phyloP scores from a whole-genome alignment of 1,140 invertebrate species.

The Neodiprion pinetum region DNA sequence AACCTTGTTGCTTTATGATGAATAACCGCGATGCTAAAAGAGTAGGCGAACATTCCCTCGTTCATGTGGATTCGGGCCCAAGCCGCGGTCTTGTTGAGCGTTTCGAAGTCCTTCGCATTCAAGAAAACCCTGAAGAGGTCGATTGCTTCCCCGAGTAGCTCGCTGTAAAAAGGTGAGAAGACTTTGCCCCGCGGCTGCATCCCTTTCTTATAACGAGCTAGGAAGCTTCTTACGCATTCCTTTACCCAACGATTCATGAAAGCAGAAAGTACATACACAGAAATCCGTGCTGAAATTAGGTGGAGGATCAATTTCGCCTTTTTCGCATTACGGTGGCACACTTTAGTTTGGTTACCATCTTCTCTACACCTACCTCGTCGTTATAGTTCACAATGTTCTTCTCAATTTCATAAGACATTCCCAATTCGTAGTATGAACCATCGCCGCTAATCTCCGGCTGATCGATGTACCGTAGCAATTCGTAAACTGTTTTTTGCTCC shows the following conservation, averaged over 20 bases:
- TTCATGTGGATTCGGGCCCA: constrained; percentile 71
- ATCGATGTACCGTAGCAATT: background rate
- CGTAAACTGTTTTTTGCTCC: background rate
- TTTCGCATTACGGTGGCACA: too few species aligned
- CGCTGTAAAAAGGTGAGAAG: background rate
- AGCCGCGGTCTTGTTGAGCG: constrained; percentile 70
- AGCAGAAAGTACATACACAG: too few species aligned
- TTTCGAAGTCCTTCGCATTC: constrained; percentile 69
- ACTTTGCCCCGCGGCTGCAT: background rate
- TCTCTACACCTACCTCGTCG: background rate
- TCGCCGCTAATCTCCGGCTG: background rate
- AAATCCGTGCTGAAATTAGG: too few species aligned
- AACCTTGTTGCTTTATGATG: constrained; percentile 68
- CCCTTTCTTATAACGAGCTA: background rate
- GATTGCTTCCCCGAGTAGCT: constrained; percentile 65
- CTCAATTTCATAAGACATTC: background rate
- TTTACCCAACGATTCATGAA: background rate
- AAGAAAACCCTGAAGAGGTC: constrained; percentile 65
- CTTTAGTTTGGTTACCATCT: too few species aligned
- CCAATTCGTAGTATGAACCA: background rate
- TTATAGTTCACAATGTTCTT: background rate
- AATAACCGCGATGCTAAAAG: constrained; percentile 66
- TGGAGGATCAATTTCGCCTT: too few species aligned
- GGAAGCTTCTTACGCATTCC: background rate
- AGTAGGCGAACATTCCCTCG: constrained; percentile 69